These are phyloP conservation scores for Cairina moschata DNA, from an alignment of 2,113 vertebrate species.

Conservation along the genomic window DNA sequence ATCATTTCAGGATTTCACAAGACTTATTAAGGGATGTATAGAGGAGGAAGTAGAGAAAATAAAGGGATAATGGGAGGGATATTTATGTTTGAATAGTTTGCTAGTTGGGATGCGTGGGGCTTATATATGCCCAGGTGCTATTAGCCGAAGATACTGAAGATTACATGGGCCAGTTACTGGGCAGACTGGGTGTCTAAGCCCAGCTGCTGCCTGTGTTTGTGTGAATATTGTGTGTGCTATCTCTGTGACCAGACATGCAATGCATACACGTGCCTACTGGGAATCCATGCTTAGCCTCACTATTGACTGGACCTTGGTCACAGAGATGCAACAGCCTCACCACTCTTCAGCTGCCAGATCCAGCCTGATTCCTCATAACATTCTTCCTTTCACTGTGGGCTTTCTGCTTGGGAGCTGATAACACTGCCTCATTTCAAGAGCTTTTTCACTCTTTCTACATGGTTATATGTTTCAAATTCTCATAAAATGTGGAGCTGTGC, in stretches of 20 bases:
- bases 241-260: fast-evolving
- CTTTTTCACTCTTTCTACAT: background rate
- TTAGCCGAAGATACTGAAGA: background rate
- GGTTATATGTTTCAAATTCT: background rate
- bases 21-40: background rate
- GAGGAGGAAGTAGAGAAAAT: background rate
- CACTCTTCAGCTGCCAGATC: background rate
- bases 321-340: background rate
- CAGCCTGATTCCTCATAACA: background rate
- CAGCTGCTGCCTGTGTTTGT: background rate
- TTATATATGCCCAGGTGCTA: background rate
- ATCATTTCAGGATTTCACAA: background rate
- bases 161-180: background rate
- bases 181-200: background rate
- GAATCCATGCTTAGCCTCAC: fast-evolving
- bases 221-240: background rate
- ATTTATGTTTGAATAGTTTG: background rate
- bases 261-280: background rate
- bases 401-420: background rate
- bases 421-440: background rate
- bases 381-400: background rate
- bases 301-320: background rate
- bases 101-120: background rate
- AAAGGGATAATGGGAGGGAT: background rate
- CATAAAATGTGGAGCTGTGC: background rate